A percentile compares a stretch with the other conserved stretches of the same genome.
These are phyloP conservation scores for Talpa occidentalis DNA, from an alignment of 2,113 vertebrate species.

Conservation along the genomic window DNA sequence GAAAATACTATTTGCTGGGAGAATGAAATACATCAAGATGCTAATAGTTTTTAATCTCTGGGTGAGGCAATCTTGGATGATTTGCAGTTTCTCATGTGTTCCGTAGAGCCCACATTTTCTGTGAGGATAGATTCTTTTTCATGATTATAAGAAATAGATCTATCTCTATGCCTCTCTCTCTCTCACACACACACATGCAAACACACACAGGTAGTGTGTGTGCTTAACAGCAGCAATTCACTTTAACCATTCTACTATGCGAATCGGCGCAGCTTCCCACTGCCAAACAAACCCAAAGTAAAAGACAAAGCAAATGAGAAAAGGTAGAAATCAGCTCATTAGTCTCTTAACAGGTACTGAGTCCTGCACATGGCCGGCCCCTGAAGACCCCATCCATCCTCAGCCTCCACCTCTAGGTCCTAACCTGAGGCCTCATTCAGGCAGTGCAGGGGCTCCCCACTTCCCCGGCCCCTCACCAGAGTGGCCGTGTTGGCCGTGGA, in stretches of 20 bases:
- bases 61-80: not conserved
- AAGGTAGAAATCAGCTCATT: accelerated
- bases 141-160: not conserved
- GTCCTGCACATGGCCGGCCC: accelerated
- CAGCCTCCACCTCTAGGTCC: not conserved
- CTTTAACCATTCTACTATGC: too few species aligned
- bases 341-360: accelerated
- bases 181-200: not conserved
- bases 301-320: not conserved
- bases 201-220: too few species aligned
- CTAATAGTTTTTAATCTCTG: not conserved
- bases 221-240: not conserved
- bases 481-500: accelerated
- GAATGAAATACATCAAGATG: not conserved
- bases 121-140: not conserved
- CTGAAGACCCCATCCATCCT: accelerated
- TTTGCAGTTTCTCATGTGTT: constrained; percentile 4
- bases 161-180: not conserved
- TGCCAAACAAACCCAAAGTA: not conserved
- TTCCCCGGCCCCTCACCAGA: accelerated
- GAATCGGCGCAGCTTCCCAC: not conserved
- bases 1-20: constrained; percentile 5
- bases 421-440: not conserved
- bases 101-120: not conserved
- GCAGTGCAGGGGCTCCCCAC: too few species aligned